Evolutionary conservation across 92 coral and sea anemone species (phyloP).

Genomic region (Metridium senile): DNA sequence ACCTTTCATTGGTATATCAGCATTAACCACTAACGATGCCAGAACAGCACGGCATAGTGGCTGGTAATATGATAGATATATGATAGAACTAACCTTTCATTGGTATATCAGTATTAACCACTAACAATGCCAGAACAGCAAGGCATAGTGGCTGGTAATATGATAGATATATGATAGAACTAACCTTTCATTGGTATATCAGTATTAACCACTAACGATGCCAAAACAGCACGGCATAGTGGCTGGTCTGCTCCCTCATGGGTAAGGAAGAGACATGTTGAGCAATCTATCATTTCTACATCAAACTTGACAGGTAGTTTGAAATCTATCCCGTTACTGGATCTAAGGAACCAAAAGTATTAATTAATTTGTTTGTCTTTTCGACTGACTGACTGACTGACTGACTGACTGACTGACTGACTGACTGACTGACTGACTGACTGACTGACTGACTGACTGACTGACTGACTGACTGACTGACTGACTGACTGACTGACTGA

Average conservation of each 20-base stretch:
- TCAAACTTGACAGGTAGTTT: slow-evolving; percentile 62
- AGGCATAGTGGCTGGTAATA: neutral
- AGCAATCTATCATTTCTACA: slow-evolving; percentile 69
- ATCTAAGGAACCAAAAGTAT: slow-evolving; percentile 8
- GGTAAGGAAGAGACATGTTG: slow-evolving; percentile 62
- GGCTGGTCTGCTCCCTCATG: slow-evolving; percentile 51
- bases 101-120: too few relatives aligned
- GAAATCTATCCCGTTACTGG: slow-evolving; percentile 27
- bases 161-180: neutral
- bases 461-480: neutral
- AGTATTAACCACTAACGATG: slow-evolving; percentile 52
- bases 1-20: too few relatives aligned
- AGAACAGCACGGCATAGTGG: too few relatives aligned
- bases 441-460: neutral
- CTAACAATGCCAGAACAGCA: too few relatives aligned
- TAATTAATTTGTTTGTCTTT: neutral
- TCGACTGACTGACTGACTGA: neutral
- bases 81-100: too few relatives aligned
- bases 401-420: neutral
- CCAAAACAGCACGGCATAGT: slow-evolving; percentile 82
- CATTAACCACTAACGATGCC: too few relatives aligned
- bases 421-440: neutral
- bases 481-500: neutral
- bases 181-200: slow-evolving; percentile 57
- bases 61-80: too few relatives aligned